Evolutionary conservation across 2,888 invertebrate genomes (phyloP), one percentile per base, ranked within the genome.

Genomic region (Kuschelorhynchus macadamiae): DNA sequence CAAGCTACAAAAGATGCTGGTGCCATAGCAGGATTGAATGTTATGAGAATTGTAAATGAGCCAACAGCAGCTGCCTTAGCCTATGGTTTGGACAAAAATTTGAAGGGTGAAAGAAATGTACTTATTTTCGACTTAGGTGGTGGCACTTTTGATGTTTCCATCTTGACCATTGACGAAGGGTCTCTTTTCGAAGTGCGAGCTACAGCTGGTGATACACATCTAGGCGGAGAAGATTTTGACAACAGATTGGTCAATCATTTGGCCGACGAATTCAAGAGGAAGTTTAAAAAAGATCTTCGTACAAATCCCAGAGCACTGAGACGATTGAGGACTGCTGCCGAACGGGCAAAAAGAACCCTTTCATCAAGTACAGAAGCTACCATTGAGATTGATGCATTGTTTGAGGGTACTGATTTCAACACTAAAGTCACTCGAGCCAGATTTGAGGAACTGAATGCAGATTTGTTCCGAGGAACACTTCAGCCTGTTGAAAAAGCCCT

Each of bases 1-100:
- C 91, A 91, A n/a, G n/a, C n/a, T n/a, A n/a, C n/a, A n/a, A n/a
- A n/a, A 81, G 94, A 94, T 81, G 93, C 94, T n/a, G 94, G 94
- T 2, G 79, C 73, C 68, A 85, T 76, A 14, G 77, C 76, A 8
- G 76, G 91, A 5, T 82, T 95, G 46, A 94, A 94, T 80, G 92
- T 95, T 5, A 84, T 95, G 21, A 87, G 94, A 67, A 94, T 95
- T 75, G 92, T 93, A 77, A 93, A 93, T 81, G 93, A 94, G 80
- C 93, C 94, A 3, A 72, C 75, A 41, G 65, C 72, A 71, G 77
- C 73, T 72, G 78, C 71, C 14, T 59, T 77, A 7, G 77, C 76
- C 8, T 76, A 77, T 61, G 77, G 76, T 12, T 66, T 77, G 25
- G 77, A 77, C 53, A 77, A 77, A 69, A 77, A 76, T 59, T 50